Base-by-base conservation (phyloP, 2,888 invertebrate genomes). In the Aspidiotus rigidus region DNA sequence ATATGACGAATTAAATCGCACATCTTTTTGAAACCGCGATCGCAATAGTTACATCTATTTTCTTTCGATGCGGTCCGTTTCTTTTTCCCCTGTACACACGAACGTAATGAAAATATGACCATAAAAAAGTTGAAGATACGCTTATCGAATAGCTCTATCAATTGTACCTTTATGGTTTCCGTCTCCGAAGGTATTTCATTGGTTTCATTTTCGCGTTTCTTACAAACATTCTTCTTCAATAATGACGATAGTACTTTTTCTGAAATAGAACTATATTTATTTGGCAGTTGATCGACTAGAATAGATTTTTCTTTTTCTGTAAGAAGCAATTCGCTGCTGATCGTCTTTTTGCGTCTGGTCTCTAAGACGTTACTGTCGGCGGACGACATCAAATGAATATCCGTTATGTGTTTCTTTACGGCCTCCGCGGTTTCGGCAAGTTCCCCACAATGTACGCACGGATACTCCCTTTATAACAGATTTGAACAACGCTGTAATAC, bases 21-120 rank as follows among this genome's bases (percentile, higher is more conserved):
- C 0, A 84, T 84, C 75, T 87, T 87, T 73, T 84, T 83, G 75
- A 88, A 88, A 70, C 81, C 81, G 76, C 86, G 87, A 13, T 79
- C 78, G 76, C 88, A 88, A 74, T 77, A 81, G 70, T 77, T 78
- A 78, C 86, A 80, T 76, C 79, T 73, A 77, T 84, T 69, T 16
- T 61, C 59, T 49, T 39, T 49, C 42, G 49, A 64, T 77, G 28
- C 28, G 28, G 28, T 28, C 1, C 28, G 28, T 28, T 74, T 72
- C 28, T 72, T 71, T 13, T 73, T 73, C 59, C 72, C 73, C 74
- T 74, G 69, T 10, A 71, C 69, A 16, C 49, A 69, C 40, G 57
- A 54, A 64, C 28, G 28, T 28, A 28, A 28, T 28, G 5, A 28
- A 49, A 49, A 49, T 6, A 49, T 9, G 44, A 44, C 11, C 16